A percentile compares a stretch with the other conserved stretches of the same genome.
Evolutionary conservation across 2,888 invertebrate species (phyloP).

Genomic region (Drosophila affinis): DNA sequence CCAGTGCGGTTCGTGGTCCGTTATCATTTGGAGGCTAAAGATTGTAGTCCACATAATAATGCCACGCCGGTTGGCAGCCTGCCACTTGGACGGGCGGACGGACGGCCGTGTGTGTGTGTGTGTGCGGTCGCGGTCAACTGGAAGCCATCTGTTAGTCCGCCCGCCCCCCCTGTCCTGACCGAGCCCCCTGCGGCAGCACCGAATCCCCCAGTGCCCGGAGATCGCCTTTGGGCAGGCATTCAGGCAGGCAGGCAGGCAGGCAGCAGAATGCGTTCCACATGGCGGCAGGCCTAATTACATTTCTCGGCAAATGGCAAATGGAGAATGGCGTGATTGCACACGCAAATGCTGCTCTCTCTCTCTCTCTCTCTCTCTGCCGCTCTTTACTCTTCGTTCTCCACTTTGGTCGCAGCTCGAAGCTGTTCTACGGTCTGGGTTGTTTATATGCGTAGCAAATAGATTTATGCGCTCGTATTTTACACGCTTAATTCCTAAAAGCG

Average conservation of each 20-base stretch:
- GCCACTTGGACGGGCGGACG: background rate
- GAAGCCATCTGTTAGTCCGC: slow-evolving; percentile 42
- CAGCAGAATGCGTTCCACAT: slow-evolving; percentile 68
- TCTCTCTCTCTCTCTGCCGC: background rate
- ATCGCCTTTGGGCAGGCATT: slow-evolving; percentile 29
- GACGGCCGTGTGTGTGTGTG: background rate
- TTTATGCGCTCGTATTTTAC: slow-evolving; percentile 76
- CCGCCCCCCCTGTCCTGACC: background rate
- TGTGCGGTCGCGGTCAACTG: slow-evolving; percentile 51
- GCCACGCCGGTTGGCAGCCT: background rate
- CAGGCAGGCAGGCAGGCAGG: background rate
- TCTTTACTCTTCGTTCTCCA: background rate
- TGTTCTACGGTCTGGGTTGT: slow-evolving; percentile 44
- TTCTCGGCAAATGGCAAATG: slow-evolving; percentile 60
- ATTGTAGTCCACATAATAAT: slow-evolving; percentile 39
- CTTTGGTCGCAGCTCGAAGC: background rate
- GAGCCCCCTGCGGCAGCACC: background rate
- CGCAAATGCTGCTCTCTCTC: slow-evolving; percentile 30
- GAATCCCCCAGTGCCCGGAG: background rate
- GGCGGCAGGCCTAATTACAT: slow-evolving; percentile 75
- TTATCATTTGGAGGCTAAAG: slow-evolving; percentile 33
- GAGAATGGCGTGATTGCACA: slow-evolving; percentile 68
- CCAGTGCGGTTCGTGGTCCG: slow-evolving; percentile 30
- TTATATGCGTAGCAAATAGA: slow-evolving; percentile 73
- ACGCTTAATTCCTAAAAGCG: slow-evolving; percentile 65